Percentiles rank a stretch among this genome's conserved stretches.
These are phyloP conservation scores for Drosophila monieri DNA, from an alignment of 2,888 invertebrate genomes.

Conservation along the genomic window DNA sequence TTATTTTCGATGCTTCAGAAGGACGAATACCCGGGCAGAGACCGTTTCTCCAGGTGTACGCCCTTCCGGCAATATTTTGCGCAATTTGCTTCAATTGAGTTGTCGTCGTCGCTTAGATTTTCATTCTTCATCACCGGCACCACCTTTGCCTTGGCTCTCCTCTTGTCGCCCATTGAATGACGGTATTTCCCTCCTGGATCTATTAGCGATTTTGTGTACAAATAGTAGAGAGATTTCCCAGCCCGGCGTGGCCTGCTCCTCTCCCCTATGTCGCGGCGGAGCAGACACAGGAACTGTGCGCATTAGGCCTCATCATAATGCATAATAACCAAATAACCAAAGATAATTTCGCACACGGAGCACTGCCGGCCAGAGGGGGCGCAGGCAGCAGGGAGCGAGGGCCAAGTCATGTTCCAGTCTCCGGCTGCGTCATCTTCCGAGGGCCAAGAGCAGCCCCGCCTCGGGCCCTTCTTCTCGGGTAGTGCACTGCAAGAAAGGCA, in stretches of 20 bases:
- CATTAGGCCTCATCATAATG: constrained; percentile 72
- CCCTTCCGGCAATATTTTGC: constrained; percentile 8
- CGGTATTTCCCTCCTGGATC: constrained; percentile 3
- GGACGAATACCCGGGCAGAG: not conserved
- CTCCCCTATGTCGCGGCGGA: constrained; percentile 5
- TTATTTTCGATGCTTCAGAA: not conserved
- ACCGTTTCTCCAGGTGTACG: not conserved
- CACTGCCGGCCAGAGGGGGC: constrained; percentile 25
- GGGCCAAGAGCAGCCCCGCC: not conserved
- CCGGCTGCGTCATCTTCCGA: constrained; percentile 24
- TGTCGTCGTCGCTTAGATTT: constrained; percentile 49
- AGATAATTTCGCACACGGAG: constrained; percentile 64
- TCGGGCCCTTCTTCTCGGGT: constrained; percentile 3
- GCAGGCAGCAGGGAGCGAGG: constrained; percentile 4
- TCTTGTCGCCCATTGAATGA: constrained; percentile 11
- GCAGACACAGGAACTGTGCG: constrained; percentile 67
- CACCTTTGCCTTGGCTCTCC: not conserved
- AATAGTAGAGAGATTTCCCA: constrained; percentile 8
- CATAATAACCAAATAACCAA: constrained; percentile 63
- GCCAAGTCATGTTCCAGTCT: constrained; percentile 45
- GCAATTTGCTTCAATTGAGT: constrained; percentile 53
- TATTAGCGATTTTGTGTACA: constrained; percentile 19
- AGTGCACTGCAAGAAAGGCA: not conserved
- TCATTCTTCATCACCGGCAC: not conserved
- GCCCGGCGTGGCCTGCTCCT: not conserved